Base-by-base conservation (phyloP, 2,888 invertebrate species). In the Dasypolia templi region DNA sequence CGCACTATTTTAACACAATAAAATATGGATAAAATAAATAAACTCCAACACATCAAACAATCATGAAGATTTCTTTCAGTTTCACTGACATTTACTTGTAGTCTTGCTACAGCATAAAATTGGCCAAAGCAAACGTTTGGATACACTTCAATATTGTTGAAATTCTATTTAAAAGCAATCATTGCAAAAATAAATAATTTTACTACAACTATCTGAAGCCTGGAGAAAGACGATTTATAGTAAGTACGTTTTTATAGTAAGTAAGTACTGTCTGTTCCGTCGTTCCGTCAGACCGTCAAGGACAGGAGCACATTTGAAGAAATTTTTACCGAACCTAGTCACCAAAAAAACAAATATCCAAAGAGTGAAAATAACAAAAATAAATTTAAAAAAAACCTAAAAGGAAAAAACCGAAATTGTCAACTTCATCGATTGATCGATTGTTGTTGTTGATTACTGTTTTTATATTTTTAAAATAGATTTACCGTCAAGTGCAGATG, bases 1-100 rank as follows among this genome's bases (percentile, higher is more conserved):
- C 70, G 67, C 75, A 82, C 72, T 83, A 77, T 83, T 83, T 76
- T 58, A 84, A 77, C 83, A 66, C 68, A 84, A 65, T 81, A 82
- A 86, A 88, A 75, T 85, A 81, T 84, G 76, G 72, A 63, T 79
- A 82, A 82, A 90, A 85, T 89, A 86, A 84, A 86, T 87, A 89
- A 89, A 90, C 86, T 93, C 92, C 93, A 94, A 94, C 94, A 93
- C 93, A 93, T 92, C 93, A 92, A 89, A 84, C 84, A 76, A 72
- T 72, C 73, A 42, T 29, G 46, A 74, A 71, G 53, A 84, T 75
- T 86, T 79, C 26, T 58, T 55, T 35, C 35, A n/a, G 6, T 39
- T 39, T 63, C 29, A 49, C 2, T 84, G 84, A 78, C 84, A 81
- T 78, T 76, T 72, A n/a, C 9, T 1, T 22, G 22, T 19, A 19